Percentiles rank a stretch among this genome's conserved stretches.
Conservation (phyloP, 1,140 invertebrate species). For the Drosophila asahinai region DNA sequence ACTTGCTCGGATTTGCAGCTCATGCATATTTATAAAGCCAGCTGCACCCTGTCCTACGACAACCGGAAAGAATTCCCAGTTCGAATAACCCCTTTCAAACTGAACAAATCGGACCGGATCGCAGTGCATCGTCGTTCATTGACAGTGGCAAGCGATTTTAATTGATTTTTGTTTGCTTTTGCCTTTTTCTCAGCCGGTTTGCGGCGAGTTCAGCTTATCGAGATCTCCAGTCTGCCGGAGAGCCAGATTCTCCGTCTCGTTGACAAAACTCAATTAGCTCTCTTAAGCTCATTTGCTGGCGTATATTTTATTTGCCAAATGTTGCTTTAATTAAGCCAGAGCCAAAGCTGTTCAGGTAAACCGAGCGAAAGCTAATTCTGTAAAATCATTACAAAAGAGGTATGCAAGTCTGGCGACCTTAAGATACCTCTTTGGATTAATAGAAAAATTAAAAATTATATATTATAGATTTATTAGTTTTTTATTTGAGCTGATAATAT, state of each 20-base stretch:
- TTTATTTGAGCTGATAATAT: not conserved
- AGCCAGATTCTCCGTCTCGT: constrained; percentile 9
- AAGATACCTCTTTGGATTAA: not conserved
- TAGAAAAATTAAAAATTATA: too few relatives aligned
- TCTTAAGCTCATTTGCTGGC: constrained; percentile 68
- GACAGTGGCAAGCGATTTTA: constrained; percentile 35
- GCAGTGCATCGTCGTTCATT: constrained; percentile 14
- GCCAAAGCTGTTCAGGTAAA: constrained; percentile 56
- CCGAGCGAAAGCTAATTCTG: constrained; percentile 44
- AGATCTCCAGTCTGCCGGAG: constrained; percentile 22
- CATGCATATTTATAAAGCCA: constrained; percentile 41
- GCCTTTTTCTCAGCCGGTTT: constrained; percentile 41
- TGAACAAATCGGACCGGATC: constrained; percentile 32
- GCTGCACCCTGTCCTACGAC: constrained; percentile 38
- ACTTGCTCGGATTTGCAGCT: constrained; percentile 27
- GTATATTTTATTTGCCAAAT: constrained; percentile 72
- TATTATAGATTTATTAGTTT: too few relatives aligned
- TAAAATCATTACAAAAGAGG: constrained; percentile 55
- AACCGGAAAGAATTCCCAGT: constrained; percentile 34
- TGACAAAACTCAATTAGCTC: constrained; percentile 65
- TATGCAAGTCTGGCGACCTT: not conserved
- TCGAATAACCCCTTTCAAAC: constrained; percentile 25
- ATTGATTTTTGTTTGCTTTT: constrained; percentile 28
- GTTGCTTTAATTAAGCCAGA: constrained; percentile 73
- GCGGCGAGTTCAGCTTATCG: constrained; percentile 56